Evolutionary conservation across 2,113 vertebrate genomes (phyloP).

Genomic region (Cisticola juncidis): DNA sequence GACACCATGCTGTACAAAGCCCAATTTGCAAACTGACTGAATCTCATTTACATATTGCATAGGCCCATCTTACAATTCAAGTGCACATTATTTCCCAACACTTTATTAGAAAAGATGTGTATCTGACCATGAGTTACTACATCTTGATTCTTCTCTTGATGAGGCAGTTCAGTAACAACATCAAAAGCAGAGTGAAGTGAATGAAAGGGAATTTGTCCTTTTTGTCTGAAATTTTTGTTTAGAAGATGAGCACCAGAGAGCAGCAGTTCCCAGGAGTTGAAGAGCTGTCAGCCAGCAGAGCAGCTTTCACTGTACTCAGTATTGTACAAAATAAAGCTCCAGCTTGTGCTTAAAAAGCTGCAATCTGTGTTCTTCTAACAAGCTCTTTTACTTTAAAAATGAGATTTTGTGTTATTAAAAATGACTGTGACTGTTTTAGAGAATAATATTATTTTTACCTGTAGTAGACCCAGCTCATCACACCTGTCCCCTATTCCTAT

Average conservation of each 20-base stretch:
- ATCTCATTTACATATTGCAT: neutral
- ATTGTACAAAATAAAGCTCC: neutral
- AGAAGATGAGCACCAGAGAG: slow-evolving; percentile 56
- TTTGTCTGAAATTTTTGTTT: neutral
- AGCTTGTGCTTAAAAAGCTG: neutral
- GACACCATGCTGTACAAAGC: neutral
- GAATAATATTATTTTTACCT: neutral
- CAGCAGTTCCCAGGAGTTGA: slow-evolving; percentile 59
- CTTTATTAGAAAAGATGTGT: neutral
- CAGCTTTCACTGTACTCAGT: neutral
- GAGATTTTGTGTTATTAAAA: neutral
- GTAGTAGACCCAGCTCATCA: neutral
- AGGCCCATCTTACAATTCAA: neutral
- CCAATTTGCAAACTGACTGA: neutral
- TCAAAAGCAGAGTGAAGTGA: neutral
- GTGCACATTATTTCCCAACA: neutral
- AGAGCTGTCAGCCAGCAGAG: neutral
- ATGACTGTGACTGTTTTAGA: neutral
- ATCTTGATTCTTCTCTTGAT: neutral
- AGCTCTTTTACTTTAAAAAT: neutral
- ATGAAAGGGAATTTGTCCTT: neutral
- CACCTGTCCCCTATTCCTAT: neutral
- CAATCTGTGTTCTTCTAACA: neutral
- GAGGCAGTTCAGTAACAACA: neutral
- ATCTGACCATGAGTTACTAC: neutral